phyloP scores from a whole-genome alignment of 2,888 invertebrate species.

The Cheilosia vulpina region DNA sequence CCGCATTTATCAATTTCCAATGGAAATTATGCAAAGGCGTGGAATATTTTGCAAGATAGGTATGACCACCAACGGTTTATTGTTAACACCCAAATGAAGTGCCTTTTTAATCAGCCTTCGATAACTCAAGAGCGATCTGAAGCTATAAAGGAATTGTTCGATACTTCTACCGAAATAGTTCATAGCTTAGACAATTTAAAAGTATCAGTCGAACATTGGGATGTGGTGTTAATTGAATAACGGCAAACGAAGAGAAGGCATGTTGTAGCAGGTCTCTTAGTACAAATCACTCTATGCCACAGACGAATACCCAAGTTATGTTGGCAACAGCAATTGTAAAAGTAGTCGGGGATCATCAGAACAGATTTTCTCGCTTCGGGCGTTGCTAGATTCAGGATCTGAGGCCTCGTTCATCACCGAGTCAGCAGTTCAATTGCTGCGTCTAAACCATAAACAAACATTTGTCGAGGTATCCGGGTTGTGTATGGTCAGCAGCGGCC shows the following conservation, averaged over 20 bases:
- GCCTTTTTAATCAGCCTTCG: not conserved
- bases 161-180: not conserved
- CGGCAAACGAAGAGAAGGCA: not conserved
- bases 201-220: too few species aligned
- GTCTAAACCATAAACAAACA: too few species aligned
- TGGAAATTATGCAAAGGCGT: not conserved
- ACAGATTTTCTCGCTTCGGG: constrained; percentile 3
- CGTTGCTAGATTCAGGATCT: constrained; percentile 2
- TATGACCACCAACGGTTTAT: not conserved
- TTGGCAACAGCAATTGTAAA: constrained; percentile 7
- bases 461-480: constrained; percentile 9
- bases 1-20: too few species aligned
- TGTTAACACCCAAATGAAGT: not conserved
- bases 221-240: not conserved
- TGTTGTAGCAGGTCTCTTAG: not conserved
- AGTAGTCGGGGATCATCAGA: not conserved
- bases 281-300: not conserved
- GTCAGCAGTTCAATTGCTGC: too few species aligned
- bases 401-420: too few species aligned
- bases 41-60: not conserved
- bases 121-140: not conserved
- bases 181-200: not conserved
- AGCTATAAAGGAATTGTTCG: not conserved
- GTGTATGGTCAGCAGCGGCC: constrained; percentile 1
- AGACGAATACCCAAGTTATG: not conserved